Conservation (phyloP, 1,140 invertebrate species). For the Drosophila triauraria region DNA sequence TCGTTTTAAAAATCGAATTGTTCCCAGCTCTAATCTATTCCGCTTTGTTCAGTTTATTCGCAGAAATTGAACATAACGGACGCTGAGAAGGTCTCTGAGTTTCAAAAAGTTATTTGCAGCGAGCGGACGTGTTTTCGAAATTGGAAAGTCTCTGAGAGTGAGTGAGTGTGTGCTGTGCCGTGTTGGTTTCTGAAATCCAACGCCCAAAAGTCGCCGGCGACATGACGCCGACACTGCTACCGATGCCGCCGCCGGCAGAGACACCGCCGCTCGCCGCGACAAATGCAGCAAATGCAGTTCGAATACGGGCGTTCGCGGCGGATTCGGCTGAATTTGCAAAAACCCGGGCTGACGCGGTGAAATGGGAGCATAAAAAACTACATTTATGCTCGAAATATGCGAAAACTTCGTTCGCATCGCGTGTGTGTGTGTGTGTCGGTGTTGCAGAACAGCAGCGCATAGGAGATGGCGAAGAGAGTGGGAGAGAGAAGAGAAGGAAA, state of each 20-base stretch:
- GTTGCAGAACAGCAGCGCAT: constrained; percentile 22
- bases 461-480: constrained; percentile 16
- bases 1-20: no score
- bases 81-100: no score
- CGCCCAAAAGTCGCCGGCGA: constrained; percentile 75
- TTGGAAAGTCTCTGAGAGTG: constrained; percentile 22
- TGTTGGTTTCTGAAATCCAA: constrained; percentile 48
- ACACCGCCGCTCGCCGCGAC: constrained; percentile 44
- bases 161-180: constrained; percentile 20
- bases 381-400: constrained; percentile 64
- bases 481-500: constrained; percentile 32
- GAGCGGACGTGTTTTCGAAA: constrained; percentile 26
- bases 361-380: constrained; percentile 66
- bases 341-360: constrained; percentile 67
- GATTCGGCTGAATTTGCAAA: constrained; percentile 56
- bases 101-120: neutral
- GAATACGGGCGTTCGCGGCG: constrained; percentile 39
- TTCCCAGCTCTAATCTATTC: no score
- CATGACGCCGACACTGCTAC: constrained; percentile 46
- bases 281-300: constrained; percentile 43
- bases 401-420: constrained; percentile 57
- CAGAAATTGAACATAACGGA: no score
- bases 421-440: constrained; percentile 41
- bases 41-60: no score
- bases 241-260: constrained; percentile 42